Percentiles rank a stretch among this genome's conserved stretches.
Conservation (phyloP, 2,888 invertebrate species). For the Invenusta paracnida region DNA sequence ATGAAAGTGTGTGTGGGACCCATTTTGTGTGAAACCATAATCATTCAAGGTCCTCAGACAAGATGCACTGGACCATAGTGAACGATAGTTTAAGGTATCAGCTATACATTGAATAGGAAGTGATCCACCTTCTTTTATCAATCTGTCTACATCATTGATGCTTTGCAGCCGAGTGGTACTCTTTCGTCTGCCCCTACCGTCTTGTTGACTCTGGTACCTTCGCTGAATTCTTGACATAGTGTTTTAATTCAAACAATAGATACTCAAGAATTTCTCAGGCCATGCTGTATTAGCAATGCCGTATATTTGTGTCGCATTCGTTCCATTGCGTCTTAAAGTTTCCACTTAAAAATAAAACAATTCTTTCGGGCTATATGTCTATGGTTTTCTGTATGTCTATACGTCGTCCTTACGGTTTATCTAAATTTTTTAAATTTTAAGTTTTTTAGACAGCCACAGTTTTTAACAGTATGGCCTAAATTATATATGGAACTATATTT, state of each 20-base stretch:
- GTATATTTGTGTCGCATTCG: too few species aligned
- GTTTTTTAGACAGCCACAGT: too few species aligned
- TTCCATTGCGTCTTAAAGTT: too few species aligned
- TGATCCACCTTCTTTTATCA: background rate
- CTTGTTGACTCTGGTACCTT: background rate
- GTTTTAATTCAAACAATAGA: background rate
- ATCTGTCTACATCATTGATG: background rate
- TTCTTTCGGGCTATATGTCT: too few species aligned
- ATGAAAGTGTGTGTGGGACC: background rate
- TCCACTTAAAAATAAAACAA: too few species aligned
- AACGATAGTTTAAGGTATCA: background rate
- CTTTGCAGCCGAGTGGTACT: background rate
- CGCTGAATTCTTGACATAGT: background rate
- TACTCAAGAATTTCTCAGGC: background rate
- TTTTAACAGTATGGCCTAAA: too few species aligned
- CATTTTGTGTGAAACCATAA: background rate
- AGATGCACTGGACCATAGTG: background rate
- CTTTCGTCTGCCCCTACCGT: background rate
- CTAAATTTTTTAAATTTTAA: too few species aligned
- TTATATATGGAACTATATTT: too few species aligned
- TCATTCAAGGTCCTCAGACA: background rate
- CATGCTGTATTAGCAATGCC: background rate
- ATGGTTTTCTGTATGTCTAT: too few species aligned
- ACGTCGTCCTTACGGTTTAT: too few species aligned
- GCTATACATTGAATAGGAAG: background rate